Base-by-base conservation (phyloP, 2,113 vertebrate species). In the Lophochroa leadbeateri region DNA sequence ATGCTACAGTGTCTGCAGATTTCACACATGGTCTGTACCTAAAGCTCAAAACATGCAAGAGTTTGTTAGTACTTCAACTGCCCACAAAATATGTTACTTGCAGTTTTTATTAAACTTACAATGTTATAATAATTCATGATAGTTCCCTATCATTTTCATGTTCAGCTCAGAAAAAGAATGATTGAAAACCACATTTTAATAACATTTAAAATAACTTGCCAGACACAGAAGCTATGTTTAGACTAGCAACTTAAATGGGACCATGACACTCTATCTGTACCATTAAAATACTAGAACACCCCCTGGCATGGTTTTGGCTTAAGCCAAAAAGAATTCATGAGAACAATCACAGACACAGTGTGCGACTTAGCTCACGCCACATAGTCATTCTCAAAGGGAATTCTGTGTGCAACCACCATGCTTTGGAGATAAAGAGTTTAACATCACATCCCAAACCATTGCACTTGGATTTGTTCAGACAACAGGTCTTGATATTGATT, bases 361-460 rank as follows among this genome's bases (percentile, higher is more conserved):
- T 41, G 60, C n/a, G 65, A 93, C 43, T 27, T 6, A 37, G 39
- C 17, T 23, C 27, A 86, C 18, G n/a, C 60, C 37, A 86, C 80
- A 46, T 23, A 76, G n/a, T 9, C 55, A 46, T 58, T 82, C 57
- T 58, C 76, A 88, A 77, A 7, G 79, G 25, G 17, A 72, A 41
- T 27, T 49, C 2, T 1, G 1, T 52, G 53, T 52, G 27, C 29
- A 72, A 19, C 41, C 58, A 72, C 29, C 35, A 7, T 15, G 9
- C 11, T 63, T 61, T 17, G 14, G 57, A 64, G 57, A 82, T 18
- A 17, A 53, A 46, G 31, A 86, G 13, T 72, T 58, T 60, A 82
- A 58, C 10, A 33, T 35, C 46, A 35, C 4, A 11, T 53, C 23
- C 31, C 69, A 67, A 41, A 81, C 13, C 35, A 80, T 0, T 0